Percentiles rank a stretch among this genome's conserved stretches.
Evolutionary conservation across 2,797 vertebrate species (phyloP).

Genomic region (Notoglanidium macrostoma): DNA sequence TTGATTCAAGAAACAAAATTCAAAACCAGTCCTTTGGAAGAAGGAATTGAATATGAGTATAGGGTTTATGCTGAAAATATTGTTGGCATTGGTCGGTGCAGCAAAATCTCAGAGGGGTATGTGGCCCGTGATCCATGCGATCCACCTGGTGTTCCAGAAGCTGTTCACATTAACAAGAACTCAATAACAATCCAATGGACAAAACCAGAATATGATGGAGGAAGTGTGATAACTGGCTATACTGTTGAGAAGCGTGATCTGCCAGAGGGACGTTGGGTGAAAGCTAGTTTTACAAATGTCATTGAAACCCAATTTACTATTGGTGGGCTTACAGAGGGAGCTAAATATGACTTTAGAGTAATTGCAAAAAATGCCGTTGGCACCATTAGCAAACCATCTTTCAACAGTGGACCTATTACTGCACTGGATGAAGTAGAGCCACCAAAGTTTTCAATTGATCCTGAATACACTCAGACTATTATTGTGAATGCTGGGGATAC

Average conservation of each 20-base stretch:
- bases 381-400: conserved; percentile 92
- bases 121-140: conserved; percentile 95
- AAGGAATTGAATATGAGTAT: conserved; percentile 96
- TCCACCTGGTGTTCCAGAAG: conserved; percentile 92
- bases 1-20: conserved; percentile 89
- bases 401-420: conserved; percentile 93
- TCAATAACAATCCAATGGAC: conserved; percentile 92
- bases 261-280: conserved; percentile 96
- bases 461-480: conserved; percentile 89
- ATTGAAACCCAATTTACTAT: conserved; percentile 94
- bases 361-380: conserved; percentile 97
- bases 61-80: conserved; percentile 97
- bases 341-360: conserved; percentile 97
- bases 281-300: conserved; percentile 96
- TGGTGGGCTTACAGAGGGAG: conserved; percentile 91
- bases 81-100: conserved; percentile 92
- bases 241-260: conserved; percentile 95
- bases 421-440: conserved; percentile 91
- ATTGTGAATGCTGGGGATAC: conserved; percentile 88
- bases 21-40: conserved; percentile 92
- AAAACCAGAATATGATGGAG: conserved; percentile 96
- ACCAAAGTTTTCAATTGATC: conserved; percentile 95
- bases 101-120: conserved; percentile 94
- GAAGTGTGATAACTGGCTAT: conserved; percentile 94
- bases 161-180: conserved; percentile 88